Conservation (phyloP, 2,888 invertebrate genomes). For the Chrysotoxum bicinctum region DNA sequence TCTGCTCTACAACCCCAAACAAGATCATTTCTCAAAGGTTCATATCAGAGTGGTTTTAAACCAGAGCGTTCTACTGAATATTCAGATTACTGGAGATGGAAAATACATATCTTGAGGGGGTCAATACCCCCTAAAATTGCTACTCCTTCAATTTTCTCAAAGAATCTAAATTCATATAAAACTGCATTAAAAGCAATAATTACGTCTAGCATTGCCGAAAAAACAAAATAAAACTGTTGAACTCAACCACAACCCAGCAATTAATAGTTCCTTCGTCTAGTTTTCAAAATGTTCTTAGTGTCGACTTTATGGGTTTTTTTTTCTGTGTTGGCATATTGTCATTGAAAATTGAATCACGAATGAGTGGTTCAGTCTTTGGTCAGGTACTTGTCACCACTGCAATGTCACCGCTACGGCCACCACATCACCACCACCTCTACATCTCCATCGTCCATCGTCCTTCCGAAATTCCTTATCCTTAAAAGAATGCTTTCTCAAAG, state of each 20-base stretch:
- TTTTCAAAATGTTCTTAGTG: background rate
- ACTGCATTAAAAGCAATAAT: background rate
- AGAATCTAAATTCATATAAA: background rate
- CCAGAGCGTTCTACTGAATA: no score
- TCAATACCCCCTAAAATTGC: no score
- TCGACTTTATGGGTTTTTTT: slow-evolving; percentile 31
- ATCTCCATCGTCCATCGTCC: no score
- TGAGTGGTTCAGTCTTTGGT: slow-evolving; percentile 64
- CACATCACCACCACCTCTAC: background rate
- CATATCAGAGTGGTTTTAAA: no score
- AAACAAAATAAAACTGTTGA: slow-evolving; percentile 71
- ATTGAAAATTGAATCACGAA: slow-evolving; percentile 67
- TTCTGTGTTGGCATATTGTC: slow-evolving; percentile 21
- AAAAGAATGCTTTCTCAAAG: slow-evolving; percentile 66
- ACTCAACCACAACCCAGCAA: background rate
- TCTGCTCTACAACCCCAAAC: no score
- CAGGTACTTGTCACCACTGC: slow-evolving; percentile 58
- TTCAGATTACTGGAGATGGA: no score
- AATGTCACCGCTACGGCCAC: background rate
- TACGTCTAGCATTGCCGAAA: slow-evolving; percentile 65
- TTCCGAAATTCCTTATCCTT: slow-evolving; percentile 38
- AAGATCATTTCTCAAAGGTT: no score
- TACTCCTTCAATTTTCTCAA: no score
- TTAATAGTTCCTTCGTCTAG: background rate
- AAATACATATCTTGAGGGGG: no score